These are phyloP conservation scores for Diogma glabrata DNA, from an alignment of 2,888 invertebrate species.

Conservation along the genomic window DNA sequence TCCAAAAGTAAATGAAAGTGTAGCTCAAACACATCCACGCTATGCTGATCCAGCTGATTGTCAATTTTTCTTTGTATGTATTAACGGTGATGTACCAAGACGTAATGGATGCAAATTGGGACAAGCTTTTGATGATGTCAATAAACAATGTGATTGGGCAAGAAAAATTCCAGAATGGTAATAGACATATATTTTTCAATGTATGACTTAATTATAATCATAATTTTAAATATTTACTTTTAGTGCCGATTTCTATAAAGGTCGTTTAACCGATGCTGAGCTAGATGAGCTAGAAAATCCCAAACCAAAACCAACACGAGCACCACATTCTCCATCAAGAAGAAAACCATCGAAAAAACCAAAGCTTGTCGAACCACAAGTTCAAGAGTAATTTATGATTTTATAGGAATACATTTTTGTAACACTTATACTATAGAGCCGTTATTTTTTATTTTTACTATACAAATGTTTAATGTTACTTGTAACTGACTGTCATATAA, in stretches of 20 bases:
- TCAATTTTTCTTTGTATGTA: constrained; percentile 85
- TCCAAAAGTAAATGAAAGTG: constrained; percentile 61
- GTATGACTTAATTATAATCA: no score
- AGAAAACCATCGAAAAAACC: constrained; percentile 27
- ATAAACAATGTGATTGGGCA: constrained; percentile 73
- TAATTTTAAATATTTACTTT: no score
- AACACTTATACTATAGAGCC: no score
- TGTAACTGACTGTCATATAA: no score
- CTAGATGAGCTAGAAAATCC: constrained; percentile 71
- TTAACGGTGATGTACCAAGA: constrained; percentile 73
- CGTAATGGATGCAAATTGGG: constrained; percentile 81
- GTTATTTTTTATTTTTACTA: no score
- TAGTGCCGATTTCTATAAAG: constrained; percentile 86
- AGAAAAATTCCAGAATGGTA: constrained; percentile 80
- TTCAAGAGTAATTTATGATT: no score
- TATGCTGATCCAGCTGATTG: constrained; percentile 83
- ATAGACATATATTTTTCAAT: constrained; percentile 48
- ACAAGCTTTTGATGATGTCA: constrained; percentile 75
- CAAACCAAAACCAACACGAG: constrained; percentile 47
- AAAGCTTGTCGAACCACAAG: no score
- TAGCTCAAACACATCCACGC: constrained; percentile 68
- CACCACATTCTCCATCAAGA: constrained; percentile 32
- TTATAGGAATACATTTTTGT: no score
- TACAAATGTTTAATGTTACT: no score
- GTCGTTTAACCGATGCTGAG: constrained; percentile 66